A percentile compares a stretch with the other conserved stretches of the same genome.
These are phyloP conservation scores for Peromyscus eremicus DNA, from an alignment of 2,797 vertebrate genomes.

Conservation along the genomic window DNA sequence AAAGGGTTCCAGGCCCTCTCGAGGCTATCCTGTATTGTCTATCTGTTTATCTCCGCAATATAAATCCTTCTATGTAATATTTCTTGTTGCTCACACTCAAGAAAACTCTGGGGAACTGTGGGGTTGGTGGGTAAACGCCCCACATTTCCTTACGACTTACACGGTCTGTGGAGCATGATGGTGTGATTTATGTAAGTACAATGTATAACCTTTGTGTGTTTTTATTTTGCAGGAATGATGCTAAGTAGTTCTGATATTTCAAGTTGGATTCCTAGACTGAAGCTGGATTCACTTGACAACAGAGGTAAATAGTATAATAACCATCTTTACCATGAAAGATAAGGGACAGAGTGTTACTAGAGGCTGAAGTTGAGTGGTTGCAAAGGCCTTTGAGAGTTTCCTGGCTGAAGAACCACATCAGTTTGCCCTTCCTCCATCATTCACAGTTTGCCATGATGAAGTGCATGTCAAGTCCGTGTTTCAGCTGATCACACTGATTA, in stretches of 20 bases:
- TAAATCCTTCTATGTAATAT: too few relatives aligned
- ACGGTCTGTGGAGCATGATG: not conserved
- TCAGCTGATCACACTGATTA: slow-evolving; percentile 84
- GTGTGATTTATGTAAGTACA: not conserved
- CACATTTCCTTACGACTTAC: too few relatives aligned
- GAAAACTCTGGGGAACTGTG: too few relatives aligned
- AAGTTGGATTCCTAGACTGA: slow-evolving; percentile 8
- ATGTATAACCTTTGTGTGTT: slow-evolving; percentile 26
- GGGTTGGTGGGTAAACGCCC: too few relatives aligned
- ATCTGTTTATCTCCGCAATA: too few relatives aligned
- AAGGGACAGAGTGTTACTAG: not conserved
- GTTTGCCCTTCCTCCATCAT: slow-evolving; percentile 56
- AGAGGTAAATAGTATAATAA: slow-evolving; percentile 57
- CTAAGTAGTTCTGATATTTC: not conserved
- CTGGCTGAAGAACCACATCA: not conserved
- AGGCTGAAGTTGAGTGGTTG: slow-evolving; percentile 39
- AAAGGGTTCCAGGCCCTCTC: too few relatives aligned
- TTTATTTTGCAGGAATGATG: slow-evolving; percentile 38
- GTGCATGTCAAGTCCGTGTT: slow-evolving; percentile 85
- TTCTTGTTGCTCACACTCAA: too few relatives aligned
- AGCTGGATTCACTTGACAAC: slow-evolving; percentile 8
- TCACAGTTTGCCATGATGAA: slow-evolving; percentile 83
- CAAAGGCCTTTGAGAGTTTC: not conserved
- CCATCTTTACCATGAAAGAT: slow-evolving; percentile 35
- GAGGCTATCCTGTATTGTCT: too few relatives aligned